Evolutionary conservation across 2,797 vertebrate genomes (phyloP), one percentile per base, ranked within the genome.

Genomic region (Chelon labrosus): DNA sequence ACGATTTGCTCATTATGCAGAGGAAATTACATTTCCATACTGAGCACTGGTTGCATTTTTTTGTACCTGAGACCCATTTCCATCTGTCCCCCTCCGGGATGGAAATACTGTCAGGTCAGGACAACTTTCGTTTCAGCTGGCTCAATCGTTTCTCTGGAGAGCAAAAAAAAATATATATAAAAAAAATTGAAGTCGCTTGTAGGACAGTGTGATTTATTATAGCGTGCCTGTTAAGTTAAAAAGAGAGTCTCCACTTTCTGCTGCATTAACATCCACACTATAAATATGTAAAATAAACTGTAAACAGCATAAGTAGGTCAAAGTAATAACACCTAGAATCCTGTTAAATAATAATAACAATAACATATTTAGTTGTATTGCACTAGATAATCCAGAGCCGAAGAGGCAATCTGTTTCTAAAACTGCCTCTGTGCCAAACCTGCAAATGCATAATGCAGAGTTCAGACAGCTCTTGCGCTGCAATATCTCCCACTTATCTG

Each of bases 1-100:
- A 19, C 38, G 1, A 27, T 27, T 70, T 71, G 73, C 73, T 75
- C 42, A 13, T 78, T 69, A 54, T 52, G 69, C 31, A 56, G 69
- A 80, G 80, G 83, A 88, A 87, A 89, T 90, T 27, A 78, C 79
- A 88, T 88, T 89, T 91, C 82, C 79, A 83, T 74, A 66, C 72
- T 19, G 25, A 83, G 63, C 65, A 51, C 12, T 5, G 19, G 59
- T 72, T 67, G 63, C 71, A 55, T 83, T 3, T 27, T 85, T 85
- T 77, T n/a, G 17, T 70, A 76, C 73, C 73, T 60, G 49, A 46
- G 56, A 75, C 75, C 60, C 52, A 49, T 83, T 87, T 86, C 74
- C 75, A 78, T 75, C 66, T 62, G 64, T 55, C 69, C 37, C 70
- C 64, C 31, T 47, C 10, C n/a, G 62, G 47, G 42, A 72, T 56